Evolutionary conservation across 2,888 invertebrate genomes (phyloP).

Genomic region (Bellardia pandia): DNA sequence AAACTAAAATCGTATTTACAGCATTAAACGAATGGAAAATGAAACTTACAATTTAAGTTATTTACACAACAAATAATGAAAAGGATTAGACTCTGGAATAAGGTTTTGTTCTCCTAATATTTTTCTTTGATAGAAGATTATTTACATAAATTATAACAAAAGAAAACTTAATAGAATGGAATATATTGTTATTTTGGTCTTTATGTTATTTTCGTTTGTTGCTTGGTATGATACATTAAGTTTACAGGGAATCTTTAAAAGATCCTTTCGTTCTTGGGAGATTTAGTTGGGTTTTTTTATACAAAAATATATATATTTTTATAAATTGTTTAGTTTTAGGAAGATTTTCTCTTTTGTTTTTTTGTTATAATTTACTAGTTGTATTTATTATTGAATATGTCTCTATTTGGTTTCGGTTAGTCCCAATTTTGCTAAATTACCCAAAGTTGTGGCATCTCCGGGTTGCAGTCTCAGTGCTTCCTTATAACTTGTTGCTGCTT

Average conservation of each 20-base stretch:
- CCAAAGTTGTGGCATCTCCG: conserved; percentile 93
- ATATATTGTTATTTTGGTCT: conserved; percentile 61
- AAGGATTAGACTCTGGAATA: neutral
- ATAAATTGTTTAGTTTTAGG: conserved; percentile 35
- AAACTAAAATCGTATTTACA: conserved; percentile 23
- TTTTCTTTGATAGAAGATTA: neutral
- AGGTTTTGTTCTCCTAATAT: neutral
- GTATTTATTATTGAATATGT: neutral
- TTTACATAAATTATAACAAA: conserved; percentile 4
- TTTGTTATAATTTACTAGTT: conserved; percentile 5
- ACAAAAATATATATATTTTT: conserved; percentile 59
- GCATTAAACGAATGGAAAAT: conserved; percentile 7
- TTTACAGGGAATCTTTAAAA: conserved; percentile 66
- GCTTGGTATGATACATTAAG: conserved; percentile 64
- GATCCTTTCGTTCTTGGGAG: conserved; percentile 28
- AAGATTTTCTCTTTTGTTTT: conserved; percentile 16
- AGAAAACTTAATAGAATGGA: conserved; percentile 15
- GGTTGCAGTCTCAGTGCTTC: conserved; percentile 94
- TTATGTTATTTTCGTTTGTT: conserved; percentile 36
- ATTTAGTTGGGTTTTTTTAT: conserved; percentile 49
- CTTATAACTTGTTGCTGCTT: conserved; percentile 94
- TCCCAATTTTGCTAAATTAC: conserved; percentile 92
- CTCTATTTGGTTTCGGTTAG: conserved; percentile 80
- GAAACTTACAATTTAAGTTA: conserved; percentile 44
- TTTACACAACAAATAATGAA: conserved; percentile 41